A percentile compares a stretch with the other conserved stretches of the same genome.
Evolutionary conservation across 1,140 invertebrate genomes (phyloP).

Genomic region (Cydia splendana): DNA sequence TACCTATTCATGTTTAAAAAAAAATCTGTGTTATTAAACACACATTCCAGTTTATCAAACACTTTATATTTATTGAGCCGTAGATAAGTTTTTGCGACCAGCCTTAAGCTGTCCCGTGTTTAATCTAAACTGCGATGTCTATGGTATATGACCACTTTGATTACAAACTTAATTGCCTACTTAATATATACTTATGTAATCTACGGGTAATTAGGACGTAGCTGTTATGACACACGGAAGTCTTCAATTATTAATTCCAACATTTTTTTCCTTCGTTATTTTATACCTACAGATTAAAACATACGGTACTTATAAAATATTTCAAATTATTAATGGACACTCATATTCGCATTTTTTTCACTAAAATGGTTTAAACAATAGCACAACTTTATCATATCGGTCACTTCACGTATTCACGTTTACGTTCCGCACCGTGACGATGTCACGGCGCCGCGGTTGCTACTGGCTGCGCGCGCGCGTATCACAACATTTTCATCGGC

Average conservation of each 20-base stretch:
- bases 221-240: background rate
- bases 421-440: constrained; percentile 27
- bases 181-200: background rate
- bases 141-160: background rate
- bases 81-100: background rate
- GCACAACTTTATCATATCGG: background rate
- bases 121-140: background rate
- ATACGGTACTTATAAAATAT: no score
- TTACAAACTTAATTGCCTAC: background rate
- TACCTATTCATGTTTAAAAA: no score
- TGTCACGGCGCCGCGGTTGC: constrained; percentile 5
- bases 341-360: background rate
- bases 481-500: constrained; percentile 2
- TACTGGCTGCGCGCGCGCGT: constrained; percentile 4
- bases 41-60: background rate
- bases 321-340: background rate
- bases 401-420: constrained; percentile 19
- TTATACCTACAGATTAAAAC: no score
- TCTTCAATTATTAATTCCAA: background rate
- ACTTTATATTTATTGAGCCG: no score
- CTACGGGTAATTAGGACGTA: background rate
- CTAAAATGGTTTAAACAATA: background rate
- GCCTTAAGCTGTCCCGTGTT: background rate
- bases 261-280: no score
- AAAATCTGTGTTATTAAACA: no score